Evolutionary conservation across 2,888 invertebrate genomes (phyloP), one percentile per base, ranked within the genome.

Genomic region (Drosophila nigricruria): DNA sequence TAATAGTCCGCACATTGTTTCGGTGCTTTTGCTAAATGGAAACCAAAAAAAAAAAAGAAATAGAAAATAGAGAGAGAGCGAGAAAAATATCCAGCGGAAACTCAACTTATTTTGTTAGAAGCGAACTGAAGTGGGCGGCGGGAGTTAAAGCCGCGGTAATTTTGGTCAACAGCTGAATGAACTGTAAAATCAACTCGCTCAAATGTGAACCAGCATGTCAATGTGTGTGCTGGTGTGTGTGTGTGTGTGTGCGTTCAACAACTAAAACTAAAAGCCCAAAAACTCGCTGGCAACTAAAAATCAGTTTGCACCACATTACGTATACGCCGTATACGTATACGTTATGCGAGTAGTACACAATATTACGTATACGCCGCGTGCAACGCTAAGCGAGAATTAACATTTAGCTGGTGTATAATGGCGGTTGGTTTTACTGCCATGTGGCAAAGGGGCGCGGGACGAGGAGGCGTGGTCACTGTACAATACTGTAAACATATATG

Each of bases 131-230:
- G 23, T 1, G 27, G 18, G 53, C 66, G 66, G 38, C 66, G 76
- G 43, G 67, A 67, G 82, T 76, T 71, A 65, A 89, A 85, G 84
- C 85, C 89, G 70, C 85, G 64, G 75, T 87, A 89, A 85, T 89
- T 85, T 87, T 87, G 85, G 88, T 89, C 85, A 87, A 81, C 89
- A 87, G 88, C 75, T 88, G 89, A 85, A 85, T 88, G 88, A 85
- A 85, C 89, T 89, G 82, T 77, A 82, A 85, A 85, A 88, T 81
- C 88, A 85, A 84, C 85, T 81, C 74, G 64, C 69, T 79, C 64
- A 69, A 77, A 72, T 87, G 87, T 72, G 79, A 79, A 49, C 77
- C 77, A 59, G 67, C 64, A 68, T 58, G 43, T 65, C n/a, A n/a
- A 23, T 45, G 27, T 45, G 54, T 57, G 27, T 36, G n/a, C n/a